These are phyloP conservation scores for Bombus superbus DNA, from an alignment of 1,140 invertebrate species.

Conservation along the genomic window DNA sequence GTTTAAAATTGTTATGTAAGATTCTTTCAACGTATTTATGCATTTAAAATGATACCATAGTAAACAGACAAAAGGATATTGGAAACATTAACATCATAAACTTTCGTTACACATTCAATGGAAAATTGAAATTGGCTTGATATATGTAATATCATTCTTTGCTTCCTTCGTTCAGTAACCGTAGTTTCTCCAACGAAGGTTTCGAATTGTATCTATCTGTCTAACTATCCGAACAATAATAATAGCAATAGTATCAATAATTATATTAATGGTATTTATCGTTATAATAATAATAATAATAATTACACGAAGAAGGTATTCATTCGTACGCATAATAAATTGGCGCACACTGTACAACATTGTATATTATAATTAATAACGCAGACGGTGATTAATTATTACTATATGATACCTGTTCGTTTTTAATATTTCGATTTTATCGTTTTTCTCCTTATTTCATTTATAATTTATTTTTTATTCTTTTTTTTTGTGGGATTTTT, in stretches of 20 bases:
- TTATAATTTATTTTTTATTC: neutral
- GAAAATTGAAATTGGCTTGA: conserved; percentile 32
- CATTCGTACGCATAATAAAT: conserved; percentile 45
- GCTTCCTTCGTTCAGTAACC: neutral
- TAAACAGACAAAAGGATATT: conserved; percentile 20
- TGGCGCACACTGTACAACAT: conserved; percentile 59
- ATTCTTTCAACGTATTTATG: neutral
- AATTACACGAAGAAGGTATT: conserved; percentile 60
- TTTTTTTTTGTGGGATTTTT: neutral
- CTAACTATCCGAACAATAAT: conserved; percentile 52
- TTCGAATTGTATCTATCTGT: conserved; percentile 7
- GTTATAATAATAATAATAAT: conserved; percentile 44
- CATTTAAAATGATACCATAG: neutral
- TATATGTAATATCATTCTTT: conserved; percentile 18
- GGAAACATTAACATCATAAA: conserved; percentile 49
- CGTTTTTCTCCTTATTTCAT: neutral
- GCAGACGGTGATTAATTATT: conserved; percentile 48
- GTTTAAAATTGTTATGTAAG: neutral
- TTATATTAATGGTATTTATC: conserved; percentile 37
- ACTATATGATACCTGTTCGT: conserved; percentile 49
- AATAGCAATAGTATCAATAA: conserved; percentile 48
- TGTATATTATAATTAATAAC: conserved; percentile 49
- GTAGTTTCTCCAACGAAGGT: conserved; percentile 12
- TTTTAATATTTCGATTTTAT: conserved; percentile 16
- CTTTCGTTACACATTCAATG: conserved; percentile 47